A percentile compares a stretch with the other conserved stretches of the same genome.
Conservation (phyloP, 2,888 invertebrate genomes). For the Odontocerum albicorne region DNA sequence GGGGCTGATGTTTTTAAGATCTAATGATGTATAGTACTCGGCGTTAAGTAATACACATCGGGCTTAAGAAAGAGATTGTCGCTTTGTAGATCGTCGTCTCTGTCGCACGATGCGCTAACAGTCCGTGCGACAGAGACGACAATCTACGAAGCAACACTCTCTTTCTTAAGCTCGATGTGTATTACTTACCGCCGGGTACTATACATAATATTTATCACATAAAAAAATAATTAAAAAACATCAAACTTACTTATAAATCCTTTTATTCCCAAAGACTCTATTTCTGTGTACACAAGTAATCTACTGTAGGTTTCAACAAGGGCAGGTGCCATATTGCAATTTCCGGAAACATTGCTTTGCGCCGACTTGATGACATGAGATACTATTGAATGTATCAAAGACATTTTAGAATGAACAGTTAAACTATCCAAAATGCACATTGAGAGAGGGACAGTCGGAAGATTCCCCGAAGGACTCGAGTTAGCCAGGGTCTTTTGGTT, state of each 20-base stretch:
- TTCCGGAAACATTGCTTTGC: constrained; percentile 74
- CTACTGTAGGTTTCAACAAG: constrained; percentile 94
- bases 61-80: too few relatives aligned
- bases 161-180: too few relatives aligned
- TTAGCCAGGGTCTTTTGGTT: constrained; percentile 61
- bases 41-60: too few relatives aligned
- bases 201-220: too few relatives aligned
- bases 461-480: constrained; percentile 51
- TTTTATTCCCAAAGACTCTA: constrained; percentile 95
- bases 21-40: too few relatives aligned
- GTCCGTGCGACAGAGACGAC: too few relatives aligned
- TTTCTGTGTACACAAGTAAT: constrained; percentile 92
- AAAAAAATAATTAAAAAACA: too few relatives aligned
- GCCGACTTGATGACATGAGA: constrained; percentile 90
- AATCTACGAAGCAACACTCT: too few relatives aligned
- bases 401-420: constrained; percentile 96
- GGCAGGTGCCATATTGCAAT: constrained; percentile 76
- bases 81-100: too few relatives aligned
- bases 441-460: constrained; percentile 83
- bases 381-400: constrained; percentile 76
- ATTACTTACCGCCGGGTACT: too few relatives aligned
- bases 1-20: too few relatives aligned
- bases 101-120: too few relatives aligned
- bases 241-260: constrained; percentile 90
- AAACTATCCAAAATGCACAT: constrained; percentile 92